Base-by-base conservation (phyloP, 2,888 invertebrate species). In the Cistogaster globosa region DNA sequence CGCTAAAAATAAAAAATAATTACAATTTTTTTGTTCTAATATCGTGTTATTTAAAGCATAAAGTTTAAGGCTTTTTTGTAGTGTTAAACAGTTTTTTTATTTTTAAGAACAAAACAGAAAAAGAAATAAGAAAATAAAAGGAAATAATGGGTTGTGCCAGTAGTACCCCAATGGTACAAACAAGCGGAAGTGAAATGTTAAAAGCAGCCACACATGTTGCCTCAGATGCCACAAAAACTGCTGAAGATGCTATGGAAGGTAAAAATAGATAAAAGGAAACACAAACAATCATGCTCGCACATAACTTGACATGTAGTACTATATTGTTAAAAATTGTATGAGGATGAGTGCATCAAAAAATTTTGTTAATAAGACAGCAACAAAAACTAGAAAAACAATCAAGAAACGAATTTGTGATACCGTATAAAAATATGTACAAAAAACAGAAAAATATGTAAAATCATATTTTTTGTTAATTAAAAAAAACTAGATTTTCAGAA, bases 131-230 rank as follows among this genome's bases (percentile, higher is more conserved):
- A 16, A n/a, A 62, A 22, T 78, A 82, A 84, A 67, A 20, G 38
- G 8, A 63, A 20, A 84, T 68, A 82, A 91, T 91, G 91, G 91
- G 91, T 88, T 91, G 91, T 85, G 91, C 91, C 72, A 89, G 91
- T 87, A 91, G 91, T 89, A 90, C 90, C 62, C 91, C 91, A 75
- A 90, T 91, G 91, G 88, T 91, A 87, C 91, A 91, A 81, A 91
- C 91, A 32, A 90, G 90, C 71, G 91, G 91, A 85, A 91, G 90
- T 89, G 91, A 91, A 88, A 90, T 91, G 88, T 86, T 91, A 77
- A 91, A 91, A 86, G 90, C 90, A 74, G 91, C 91, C 85, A 88
- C 89, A 88, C 90, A 91, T 89, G 90, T 86, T 88, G 90, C 90
- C 75, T 83, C 87, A 72, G 90, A 90, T 87, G 91, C 89, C 58